Conservation (phyloP, 2,113 vertebrate genomes). For the Motacilla tschutschensis region DNA sequence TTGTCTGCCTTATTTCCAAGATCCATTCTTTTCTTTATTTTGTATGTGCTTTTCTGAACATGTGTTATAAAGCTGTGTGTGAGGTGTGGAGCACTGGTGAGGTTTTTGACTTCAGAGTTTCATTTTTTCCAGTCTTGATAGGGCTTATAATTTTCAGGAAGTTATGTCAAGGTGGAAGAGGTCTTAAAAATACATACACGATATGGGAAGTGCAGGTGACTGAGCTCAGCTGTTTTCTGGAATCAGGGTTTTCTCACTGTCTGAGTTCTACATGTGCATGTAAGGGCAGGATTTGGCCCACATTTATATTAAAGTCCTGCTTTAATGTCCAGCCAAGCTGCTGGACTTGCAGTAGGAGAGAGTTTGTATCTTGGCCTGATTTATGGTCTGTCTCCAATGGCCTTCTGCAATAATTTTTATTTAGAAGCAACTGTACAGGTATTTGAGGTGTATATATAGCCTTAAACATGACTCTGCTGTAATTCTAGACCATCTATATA, state of each 20-base stretch:
- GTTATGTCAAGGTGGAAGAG: neutral
- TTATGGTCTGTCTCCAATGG: neutral
- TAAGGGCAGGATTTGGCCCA: neutral
- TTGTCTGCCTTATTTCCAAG: neutral
- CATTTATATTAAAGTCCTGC: neutral
- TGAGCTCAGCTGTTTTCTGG: neutral
- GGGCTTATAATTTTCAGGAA: neutral
- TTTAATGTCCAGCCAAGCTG: neutral
- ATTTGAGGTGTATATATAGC: neutral
- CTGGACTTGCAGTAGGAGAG: neutral
- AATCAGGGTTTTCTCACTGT: neutral
- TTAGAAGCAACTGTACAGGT: neutral
- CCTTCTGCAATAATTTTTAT: neutral
- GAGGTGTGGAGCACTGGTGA: neutral
- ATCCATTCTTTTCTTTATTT: neutral
- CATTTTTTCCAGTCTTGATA: neutral
- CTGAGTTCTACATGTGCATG: neutral
- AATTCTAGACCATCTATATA: neutral
- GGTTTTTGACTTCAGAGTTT: neutral
- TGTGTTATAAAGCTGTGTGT: accelerated
- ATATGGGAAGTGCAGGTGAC: neutral
- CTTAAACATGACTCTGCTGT: neutral
- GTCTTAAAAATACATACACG: neutral
- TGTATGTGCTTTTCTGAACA: neutral
- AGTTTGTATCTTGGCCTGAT: neutral